Conservation (phyloP, 2,113 vertebrate genomes). For the Burhinus bistriatus region DNA sequence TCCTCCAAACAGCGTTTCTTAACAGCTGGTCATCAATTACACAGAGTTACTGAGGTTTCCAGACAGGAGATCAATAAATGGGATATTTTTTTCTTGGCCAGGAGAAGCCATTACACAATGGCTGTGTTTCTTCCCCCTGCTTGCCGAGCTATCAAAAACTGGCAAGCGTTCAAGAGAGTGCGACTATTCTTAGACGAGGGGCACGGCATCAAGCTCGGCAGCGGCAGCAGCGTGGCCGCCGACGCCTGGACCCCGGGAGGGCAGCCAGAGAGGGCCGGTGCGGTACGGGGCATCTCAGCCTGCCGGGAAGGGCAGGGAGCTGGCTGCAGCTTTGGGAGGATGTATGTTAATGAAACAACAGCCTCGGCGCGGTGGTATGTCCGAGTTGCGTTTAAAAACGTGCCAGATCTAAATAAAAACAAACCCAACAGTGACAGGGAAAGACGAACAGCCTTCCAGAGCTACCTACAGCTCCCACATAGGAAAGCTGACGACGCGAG, state of each 20-base stretch:
- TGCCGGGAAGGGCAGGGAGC: not conserved
- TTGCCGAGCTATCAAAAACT: not conserved
- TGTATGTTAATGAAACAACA: no score
- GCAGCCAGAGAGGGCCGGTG: not conserved
- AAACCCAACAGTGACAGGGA: not conserved
- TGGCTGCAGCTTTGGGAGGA: not conserved
- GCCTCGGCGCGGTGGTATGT: not conserved
- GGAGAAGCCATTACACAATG: conserved; percentile 64
- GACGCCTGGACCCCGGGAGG: rapidly evolving
- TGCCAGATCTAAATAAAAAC: not conserved
- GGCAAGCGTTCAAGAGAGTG: not conserved
- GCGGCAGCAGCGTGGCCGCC: not conserved
- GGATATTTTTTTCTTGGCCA: conserved; percentile 24
- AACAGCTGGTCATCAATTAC: conserved; percentile 66
- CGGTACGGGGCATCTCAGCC: not conserved
- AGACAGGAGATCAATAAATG: conserved; percentile 64
- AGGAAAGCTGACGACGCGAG: not conserved
- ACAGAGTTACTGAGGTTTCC: conserved; percentile 39
- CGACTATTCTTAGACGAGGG: conserved; percentile 4
- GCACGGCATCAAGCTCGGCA: not conserved
- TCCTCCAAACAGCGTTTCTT: conserved; percentile 62
- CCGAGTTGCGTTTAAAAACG: not conserved
- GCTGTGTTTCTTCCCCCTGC: conserved; percentile 25
- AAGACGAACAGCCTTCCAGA: not conserved
- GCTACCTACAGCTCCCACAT: not conserved